phyloP scores from a whole-genome alignment of 2,888 invertebrate species.

The Folsomia manolachei region DNA sequence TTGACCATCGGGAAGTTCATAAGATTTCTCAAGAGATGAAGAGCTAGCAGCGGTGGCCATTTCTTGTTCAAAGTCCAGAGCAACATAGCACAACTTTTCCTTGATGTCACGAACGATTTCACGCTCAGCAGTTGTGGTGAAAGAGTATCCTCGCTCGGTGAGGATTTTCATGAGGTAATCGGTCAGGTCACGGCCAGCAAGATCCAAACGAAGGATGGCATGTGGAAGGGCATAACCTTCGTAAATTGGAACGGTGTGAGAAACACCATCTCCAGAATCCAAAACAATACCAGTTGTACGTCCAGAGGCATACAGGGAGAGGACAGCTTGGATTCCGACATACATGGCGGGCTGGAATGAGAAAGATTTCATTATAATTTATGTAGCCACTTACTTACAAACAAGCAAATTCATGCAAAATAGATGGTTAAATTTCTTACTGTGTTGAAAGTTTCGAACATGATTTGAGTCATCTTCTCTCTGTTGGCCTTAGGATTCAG shows the following conservation, averaged over 20 bases:
- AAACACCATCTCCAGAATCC: conserved; percentile 58
- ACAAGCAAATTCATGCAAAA: background rate
- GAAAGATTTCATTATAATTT: too few species aligned
- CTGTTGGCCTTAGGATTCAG: conserved; percentile 89
- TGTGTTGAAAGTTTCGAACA: conserved; percentile 57
- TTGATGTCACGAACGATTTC: conserved; percentile 57
- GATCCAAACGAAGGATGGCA: conserved; percentile 82
- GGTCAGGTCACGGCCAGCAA: conserved; percentile 57
- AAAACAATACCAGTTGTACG: conserved; percentile 58
- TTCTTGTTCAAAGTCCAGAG: conserved; percentile 52
- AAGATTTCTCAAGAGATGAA: conserved; percentile 53
- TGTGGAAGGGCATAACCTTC: conserved; percentile 78
- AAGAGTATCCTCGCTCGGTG: conserved; percentile 52
- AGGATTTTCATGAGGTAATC: conserved; percentile 54
- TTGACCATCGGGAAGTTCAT: conserved; percentile 55
- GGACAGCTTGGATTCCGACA: conserved; percentile 60
- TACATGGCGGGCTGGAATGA: conserved; percentile 72
- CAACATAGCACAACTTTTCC: conserved; percentile 53
- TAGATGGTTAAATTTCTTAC: too few species aligned
- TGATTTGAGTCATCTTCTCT: conserved; percentile 78
- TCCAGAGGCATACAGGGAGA: conserved; percentile 57
- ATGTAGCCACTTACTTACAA: background rate
- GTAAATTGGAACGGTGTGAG: conserved; percentile 57
- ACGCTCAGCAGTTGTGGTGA: conserved; percentile 54
- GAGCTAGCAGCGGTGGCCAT: conserved; percentile 52